Evolutionary conservation across 2,888 invertebrate species (phyloP).

Genomic region (Cremastinae sp.): DNA sequence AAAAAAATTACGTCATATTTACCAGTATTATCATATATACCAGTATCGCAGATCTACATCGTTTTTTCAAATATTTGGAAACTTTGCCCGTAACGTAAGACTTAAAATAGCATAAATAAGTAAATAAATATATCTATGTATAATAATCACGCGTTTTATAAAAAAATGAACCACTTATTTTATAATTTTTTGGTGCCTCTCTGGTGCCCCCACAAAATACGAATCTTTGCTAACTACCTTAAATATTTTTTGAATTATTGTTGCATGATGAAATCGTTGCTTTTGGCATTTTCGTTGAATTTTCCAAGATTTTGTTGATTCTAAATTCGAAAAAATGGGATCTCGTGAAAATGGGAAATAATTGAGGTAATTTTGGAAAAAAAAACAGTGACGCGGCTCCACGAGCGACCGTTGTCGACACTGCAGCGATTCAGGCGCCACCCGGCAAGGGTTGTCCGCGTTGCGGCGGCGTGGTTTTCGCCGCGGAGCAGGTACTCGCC

Average conservation of each 20-base stretch:
- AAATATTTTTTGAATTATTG: not conserved
- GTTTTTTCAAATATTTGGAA: too few relatives aligned
- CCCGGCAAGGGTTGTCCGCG: constrained; percentile 94
- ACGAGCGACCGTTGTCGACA: constrained; percentile 89
- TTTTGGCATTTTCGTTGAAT: constrained; percentile 25
- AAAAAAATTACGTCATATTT: too few relatives aligned
- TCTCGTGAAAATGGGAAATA: not conserved
- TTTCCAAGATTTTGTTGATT: constrained; percentile 11
- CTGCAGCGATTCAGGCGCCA: constrained; percentile 89
- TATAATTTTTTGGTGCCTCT: too few relatives aligned
- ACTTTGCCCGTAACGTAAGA: too few relatives aligned
- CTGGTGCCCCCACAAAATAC: too few relatives aligned
- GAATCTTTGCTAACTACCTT: too few relatives aligned
- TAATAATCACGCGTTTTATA: too few relatives aligned
- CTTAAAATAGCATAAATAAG: too few relatives aligned
- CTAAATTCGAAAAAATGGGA: not conserved
- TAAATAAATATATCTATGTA: too few relatives aligned
- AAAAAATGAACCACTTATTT: too few relatives aligned
- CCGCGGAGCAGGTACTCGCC: constrained; percentile 96
- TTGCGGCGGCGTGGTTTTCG: constrained; percentile 94
- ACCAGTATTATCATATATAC: too few relatives aligned
- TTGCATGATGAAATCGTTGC: constrained; percentile 33
- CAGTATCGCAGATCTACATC: too few relatives aligned
- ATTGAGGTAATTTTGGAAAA: constrained; percentile 18
- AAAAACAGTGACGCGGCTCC: constrained; percentile 87